phyloP scores from a whole-genome alignment of 1,140 invertebrate genomes.

The Lepidurus apus region DNA sequence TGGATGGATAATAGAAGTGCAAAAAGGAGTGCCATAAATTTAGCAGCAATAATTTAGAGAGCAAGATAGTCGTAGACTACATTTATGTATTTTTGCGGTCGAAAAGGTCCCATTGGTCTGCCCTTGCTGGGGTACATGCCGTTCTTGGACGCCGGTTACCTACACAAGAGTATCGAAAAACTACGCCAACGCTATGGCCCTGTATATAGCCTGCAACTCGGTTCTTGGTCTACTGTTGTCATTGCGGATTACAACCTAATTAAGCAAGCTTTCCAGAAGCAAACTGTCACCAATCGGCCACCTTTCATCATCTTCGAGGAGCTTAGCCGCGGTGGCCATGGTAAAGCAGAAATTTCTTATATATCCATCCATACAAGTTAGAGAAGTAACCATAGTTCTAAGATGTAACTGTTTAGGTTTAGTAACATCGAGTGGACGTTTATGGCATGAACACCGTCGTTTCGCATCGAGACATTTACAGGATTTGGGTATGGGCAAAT shows the following conservation, averaged over 20 bases:
- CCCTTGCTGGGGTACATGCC: conserved; percentile 17
- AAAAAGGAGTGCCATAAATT: too few relatives aligned
- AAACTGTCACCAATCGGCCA: not conserved
- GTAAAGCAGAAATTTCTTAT: not conserved
- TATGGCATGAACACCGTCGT: conserved; percentile 37
- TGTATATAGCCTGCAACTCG: not conserved
- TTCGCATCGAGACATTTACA: conserved; percentile 36
- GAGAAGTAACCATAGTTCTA: too few relatives aligned
- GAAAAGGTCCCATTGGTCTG: conserved; percentile 18
- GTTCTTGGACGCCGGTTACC: not conserved
- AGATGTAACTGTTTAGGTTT: not conserved
- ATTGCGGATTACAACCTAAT: conserved; percentile 27
- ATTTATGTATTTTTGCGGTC: too few relatives aligned
- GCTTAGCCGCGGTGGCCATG: conserved; percentile 15
- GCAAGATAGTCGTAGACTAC: too few relatives aligned
- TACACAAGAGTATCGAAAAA: conserved; percentile 24
- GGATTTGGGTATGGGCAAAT: conserved; percentile 35
- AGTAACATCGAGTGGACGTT: conserved; percentile 22
- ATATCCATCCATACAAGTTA: too few relatives aligned
- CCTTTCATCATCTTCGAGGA: not conserved
- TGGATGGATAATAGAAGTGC: too few relatives aligned
- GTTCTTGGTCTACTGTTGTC: conserved; percentile 2
- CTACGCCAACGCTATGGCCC: not conserved
- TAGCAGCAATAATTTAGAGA: too few relatives aligned
- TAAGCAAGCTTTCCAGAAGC: not conserved